Conservation (phyloP, 2,888 invertebrate genomes). For the Meganola albula region DNA sequence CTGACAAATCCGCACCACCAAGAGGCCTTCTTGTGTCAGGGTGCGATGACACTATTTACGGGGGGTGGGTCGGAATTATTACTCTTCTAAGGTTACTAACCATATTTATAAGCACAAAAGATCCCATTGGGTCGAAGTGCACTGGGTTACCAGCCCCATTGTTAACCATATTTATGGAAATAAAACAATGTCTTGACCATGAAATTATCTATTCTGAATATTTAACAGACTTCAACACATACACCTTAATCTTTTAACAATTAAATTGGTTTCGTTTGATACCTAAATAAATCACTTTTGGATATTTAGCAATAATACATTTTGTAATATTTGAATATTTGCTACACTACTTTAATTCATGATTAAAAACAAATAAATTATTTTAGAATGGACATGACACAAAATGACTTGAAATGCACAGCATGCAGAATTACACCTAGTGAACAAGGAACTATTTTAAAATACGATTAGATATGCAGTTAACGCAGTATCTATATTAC, state of each 20-base stretch:
- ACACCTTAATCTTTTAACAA: constrained; percentile 65
- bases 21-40: too few species aligned
- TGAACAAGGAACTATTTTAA: constrained; percentile 47
- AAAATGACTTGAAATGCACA: constrained; percentile 56
- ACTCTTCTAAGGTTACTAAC: too few species aligned
- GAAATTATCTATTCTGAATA: constrained; percentile 61
- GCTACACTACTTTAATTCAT: constrained; percentile 48
- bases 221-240: constrained; percentile 74
- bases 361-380: constrained; percentile 52
- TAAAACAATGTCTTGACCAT: constrained; percentile 38
- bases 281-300: constrained; percentile 53
- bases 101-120: too few species aligned
- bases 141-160: too few species aligned
- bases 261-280: constrained; percentile 54
- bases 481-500: constrained; percentile 20
- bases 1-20: too few species aligned
- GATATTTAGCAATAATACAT: constrained; percentile 66
- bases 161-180: not conserved
- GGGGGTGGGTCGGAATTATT: too few species aligned
- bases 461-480: constrained; percentile 26
- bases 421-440: constrained; percentile 44
- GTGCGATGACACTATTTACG: too few species aligned
- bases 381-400: constrained; percentile 53
- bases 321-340: constrained; percentile 60
- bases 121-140: too few species aligned